phyloP scores from a whole-genome alignment of 2,113 vertebrate species.

The Plecotus auritus region DNA sequence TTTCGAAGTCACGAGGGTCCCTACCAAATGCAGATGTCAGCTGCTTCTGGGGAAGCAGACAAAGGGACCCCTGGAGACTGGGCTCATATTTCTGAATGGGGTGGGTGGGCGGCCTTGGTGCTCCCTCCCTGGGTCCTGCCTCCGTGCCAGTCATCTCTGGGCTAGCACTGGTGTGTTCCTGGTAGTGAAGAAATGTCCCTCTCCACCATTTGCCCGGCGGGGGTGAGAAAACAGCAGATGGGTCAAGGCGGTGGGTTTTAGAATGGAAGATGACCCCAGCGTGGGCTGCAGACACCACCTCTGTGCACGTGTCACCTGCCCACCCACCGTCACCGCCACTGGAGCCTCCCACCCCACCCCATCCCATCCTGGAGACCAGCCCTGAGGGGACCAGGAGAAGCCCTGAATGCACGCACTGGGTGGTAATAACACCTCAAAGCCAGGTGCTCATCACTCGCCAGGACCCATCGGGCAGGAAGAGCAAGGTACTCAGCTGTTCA shows the following conservation, averaged over 20 bases:
- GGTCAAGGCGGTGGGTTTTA: neutral
- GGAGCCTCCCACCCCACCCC: neutral
- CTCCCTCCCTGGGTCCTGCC: neutral
- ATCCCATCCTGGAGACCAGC: neutral
- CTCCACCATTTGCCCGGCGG: rapidly evolving
- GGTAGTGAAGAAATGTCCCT: rapidly evolving
- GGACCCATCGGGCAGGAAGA: rapidly evolving
- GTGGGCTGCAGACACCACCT: neutral
- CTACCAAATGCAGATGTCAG: rapidly evolving
- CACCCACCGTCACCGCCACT: neutral
- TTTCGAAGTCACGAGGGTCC: neutral
- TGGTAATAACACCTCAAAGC: neutral
- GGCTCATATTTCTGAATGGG: rapidly evolving
- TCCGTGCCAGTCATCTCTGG: rapidly evolving
- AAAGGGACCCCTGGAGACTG: neutral
- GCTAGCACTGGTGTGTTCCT: neutral
- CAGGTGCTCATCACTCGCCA: neutral
- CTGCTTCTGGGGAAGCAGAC: too few relatives aligned
- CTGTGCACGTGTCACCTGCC: neutral
- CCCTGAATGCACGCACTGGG: rapidly evolving
- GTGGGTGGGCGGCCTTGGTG: neutral
- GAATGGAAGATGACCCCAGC: rapidly evolving
- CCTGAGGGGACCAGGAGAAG: too few relatives aligned
- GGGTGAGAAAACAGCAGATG: neutral
- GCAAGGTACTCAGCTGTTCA: rapidly evolving